Conservation (phyloP, 2,113 vertebrate species). For the Caloenas nicobarica region DNA sequence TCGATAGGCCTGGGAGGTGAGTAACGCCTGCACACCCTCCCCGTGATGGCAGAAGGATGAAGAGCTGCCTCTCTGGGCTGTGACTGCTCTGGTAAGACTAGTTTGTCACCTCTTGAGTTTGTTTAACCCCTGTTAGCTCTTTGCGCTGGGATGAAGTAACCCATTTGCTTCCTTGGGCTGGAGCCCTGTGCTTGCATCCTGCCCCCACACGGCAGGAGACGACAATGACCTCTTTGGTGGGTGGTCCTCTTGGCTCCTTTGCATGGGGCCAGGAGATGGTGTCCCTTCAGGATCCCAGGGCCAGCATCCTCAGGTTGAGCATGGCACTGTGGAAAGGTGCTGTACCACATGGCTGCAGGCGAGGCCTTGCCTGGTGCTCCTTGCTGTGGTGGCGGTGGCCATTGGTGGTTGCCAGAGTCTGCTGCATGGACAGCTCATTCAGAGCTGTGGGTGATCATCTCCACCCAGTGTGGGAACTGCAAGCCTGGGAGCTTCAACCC, state of each 20-base stretch:
- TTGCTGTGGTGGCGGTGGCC: rapidly evolving
- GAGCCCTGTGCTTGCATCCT: neutral
- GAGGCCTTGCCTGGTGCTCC: neutral
- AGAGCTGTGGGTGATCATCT: neutral
- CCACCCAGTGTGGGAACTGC: neutral
- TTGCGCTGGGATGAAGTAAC: neutral
- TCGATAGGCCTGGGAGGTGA: neutral
- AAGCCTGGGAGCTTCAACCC: neutral
- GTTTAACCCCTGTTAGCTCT: neutral
- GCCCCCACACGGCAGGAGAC: rapidly evolving
- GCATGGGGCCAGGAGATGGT: neutral
- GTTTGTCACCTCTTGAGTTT: neutral
- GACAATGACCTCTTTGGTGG: neutral
- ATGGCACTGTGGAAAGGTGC: neutral
- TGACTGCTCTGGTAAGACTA: neutral
- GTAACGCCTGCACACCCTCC: neutral
- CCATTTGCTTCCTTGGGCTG: neutral
- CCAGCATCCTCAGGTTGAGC: neutral
- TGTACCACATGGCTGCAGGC: neutral
- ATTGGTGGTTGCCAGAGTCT: rapidly evolving
- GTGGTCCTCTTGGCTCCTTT: neutral
- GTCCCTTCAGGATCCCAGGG: neutral
- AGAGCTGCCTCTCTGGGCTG: neutral
- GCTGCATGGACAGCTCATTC: rapidly evolving
- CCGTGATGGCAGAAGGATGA: neutral